Percentiles rank a stretch among this genome's conserved stretches.
phyloP scores from a whole-genome alignment of 2,113 vertebrate species.

The Microcebus ravelobensis region DNA sequence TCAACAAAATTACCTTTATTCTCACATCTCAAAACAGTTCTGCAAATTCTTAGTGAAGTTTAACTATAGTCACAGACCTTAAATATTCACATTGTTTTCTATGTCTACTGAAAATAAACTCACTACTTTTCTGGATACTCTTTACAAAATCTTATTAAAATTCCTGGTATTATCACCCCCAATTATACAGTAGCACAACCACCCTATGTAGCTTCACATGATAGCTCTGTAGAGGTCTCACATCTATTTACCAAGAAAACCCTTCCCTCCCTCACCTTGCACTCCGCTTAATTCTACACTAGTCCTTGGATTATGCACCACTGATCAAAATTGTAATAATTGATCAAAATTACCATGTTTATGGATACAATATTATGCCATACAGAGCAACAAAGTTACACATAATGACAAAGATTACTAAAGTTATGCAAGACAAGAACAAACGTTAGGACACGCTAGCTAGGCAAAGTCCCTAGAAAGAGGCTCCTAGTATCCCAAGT shows the following conservation, averaged over 20 bases:
- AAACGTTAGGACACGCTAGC: constrained; percentile 72
- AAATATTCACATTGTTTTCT: constrained; percentile 86
- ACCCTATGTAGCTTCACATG: constrained; percentile 78
- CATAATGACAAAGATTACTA: constrained; percentile 72
- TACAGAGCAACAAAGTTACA: constrained; percentile 76
- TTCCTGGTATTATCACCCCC: constrained; percentile 77
- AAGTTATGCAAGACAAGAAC: constrained; percentile 72
- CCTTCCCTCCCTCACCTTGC: constrained; percentile 75
- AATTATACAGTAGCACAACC: constrained; percentile 80
- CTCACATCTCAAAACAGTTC: constrained; percentile 82
- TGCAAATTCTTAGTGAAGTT: constrained; percentile 76
- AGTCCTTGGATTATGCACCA: constrained; percentile 79
- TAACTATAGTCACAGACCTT: constrained; percentile 78
- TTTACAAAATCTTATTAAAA: constrained; percentile 80
- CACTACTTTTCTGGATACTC: constrained; percentile 74
- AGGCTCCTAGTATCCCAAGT: constrained; percentile 67
- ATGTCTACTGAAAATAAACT: constrained; percentile 79
- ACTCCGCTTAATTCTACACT: constrained; percentile 76
- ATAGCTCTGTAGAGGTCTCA: constrained; percentile 78
- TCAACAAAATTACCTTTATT: constrained; percentile 83
- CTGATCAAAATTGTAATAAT: not conserved
- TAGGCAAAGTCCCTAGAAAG: constrained; percentile 66
- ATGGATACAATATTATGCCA: constrained; percentile 77
- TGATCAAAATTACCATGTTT: constrained; percentile 74
- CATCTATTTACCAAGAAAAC: constrained; percentile 78